Base-by-base conservation (phyloP, 1,140 invertebrate species). In the Dendrolimus punctatus region DNA sequence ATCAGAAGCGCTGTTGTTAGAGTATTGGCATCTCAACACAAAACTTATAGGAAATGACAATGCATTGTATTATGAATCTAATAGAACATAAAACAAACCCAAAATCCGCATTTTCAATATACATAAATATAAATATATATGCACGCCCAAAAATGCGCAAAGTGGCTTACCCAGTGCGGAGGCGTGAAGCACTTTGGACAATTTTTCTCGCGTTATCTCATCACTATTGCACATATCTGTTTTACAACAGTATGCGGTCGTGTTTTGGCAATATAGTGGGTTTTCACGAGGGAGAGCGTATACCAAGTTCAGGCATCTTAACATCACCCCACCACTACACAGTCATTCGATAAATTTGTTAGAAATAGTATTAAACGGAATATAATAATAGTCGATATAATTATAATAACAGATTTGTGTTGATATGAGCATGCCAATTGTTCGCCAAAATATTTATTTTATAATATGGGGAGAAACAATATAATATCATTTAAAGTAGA, bases 11-110 rank as follows among this genome's bases (percentile, higher is more conserved):
- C 62, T 66, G 57, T 73, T 81, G 81, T 85, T 85, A 82, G 76
- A 73, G 65, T 73, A 78, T 82, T 80, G 78, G 80, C 82, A 82
- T 80, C 62, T 85, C 78, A 82, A 83, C 79, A 85, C 80, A 81
- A 83, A 82, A 83, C 80, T 79, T 76, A 73, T 68, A 71, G 63
- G 67, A 73, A 73, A 74, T 72, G 72, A 69, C 72, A 79, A 80
- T 80, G 71, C 80, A 81, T 76, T 23, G 23, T 77, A 73, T 75
- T 73, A 71, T 75, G 66, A 62, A 66, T 77, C 76, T 82, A 84
- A 74, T 72, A 80, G 69, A 78, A 84, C 79, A 81, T 76, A 69
- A 79, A 85, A 78, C 79, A 82, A 83, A 82, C 73, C 80, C 79
- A 75, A 77, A 73, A 73, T 76, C 71, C 67, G 71, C 76, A 76